phyloP scores from a whole-genome alignment of 2,113 vertebrate genomes.

The Grus americana region DNA sequence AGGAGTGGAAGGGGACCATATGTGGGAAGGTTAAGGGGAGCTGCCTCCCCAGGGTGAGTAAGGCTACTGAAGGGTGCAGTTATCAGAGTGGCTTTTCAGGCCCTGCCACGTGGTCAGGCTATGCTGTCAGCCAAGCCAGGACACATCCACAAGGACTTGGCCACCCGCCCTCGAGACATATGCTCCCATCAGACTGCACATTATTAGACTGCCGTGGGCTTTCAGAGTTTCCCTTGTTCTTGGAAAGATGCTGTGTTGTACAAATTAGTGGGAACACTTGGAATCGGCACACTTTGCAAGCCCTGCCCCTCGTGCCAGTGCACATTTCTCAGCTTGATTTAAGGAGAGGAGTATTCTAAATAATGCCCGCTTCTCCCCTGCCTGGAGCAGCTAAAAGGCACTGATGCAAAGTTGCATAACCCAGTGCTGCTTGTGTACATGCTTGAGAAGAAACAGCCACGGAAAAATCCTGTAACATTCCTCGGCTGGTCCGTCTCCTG shows the following conservation, averaged over 20 bases:
- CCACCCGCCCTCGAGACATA: neutral
- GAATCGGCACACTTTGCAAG: neutral
- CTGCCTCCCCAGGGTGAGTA: neutral
- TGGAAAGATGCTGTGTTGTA: neutral
- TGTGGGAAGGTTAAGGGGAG: neutral
- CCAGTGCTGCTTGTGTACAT: constrained; percentile 19
- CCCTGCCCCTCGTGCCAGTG: neutral
- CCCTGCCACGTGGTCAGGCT: neutral
- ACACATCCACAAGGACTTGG: neutral
- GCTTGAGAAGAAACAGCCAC: constrained; percentile 71
- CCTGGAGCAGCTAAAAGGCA: neutral
- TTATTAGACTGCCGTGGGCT: neutral
- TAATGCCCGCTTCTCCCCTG: neutral
- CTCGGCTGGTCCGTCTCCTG: neutral
- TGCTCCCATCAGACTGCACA: accelerated
- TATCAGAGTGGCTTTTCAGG: neutral
- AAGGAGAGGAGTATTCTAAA: neutral
- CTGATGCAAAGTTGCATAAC: constrained; percentile 47
- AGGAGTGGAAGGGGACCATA: neutral
- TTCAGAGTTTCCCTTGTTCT: neutral
- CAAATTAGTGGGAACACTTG: neutral
- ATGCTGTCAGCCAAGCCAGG: neutral
- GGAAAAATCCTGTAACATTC: constrained; percentile 73
- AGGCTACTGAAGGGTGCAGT: neutral
- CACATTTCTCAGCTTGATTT: constrained; percentile 31